Conservation (phyloP, 2,797 vertebrate species). For the Sebastes matsubarae region DNA sequence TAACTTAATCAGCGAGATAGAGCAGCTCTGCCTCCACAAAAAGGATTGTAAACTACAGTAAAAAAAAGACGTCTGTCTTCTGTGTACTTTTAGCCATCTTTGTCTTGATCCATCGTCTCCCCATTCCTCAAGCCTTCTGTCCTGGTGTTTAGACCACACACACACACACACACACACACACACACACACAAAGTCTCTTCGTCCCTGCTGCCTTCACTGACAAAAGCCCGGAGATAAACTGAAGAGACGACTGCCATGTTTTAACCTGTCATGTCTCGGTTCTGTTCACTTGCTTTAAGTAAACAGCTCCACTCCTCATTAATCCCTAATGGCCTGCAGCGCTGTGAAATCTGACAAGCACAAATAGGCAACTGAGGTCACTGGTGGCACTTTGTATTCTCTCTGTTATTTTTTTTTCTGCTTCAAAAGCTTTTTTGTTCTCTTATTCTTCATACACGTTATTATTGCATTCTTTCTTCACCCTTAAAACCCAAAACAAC, state of each 20-base stretch:
- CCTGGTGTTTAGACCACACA: conserved; percentile 35
- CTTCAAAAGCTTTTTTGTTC: background rate
- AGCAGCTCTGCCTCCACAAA: background rate
- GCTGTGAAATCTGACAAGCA: conserved; percentile 33
- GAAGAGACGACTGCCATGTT: conserved; percentile 56
- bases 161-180: too few species aligned
- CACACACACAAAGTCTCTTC: background rate
- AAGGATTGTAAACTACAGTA: background rate
- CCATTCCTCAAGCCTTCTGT: conserved; percentile 11
- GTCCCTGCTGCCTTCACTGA: conserved; percentile 29
- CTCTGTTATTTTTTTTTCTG: background rate
- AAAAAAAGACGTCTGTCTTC: background rate
- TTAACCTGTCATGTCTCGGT: conserved; percentile 63
- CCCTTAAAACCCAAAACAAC: conserved; percentile 3
- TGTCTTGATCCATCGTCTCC: conserved; percentile 18
- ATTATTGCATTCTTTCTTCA: background rate
- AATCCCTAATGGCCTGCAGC: conserved; percentile 47
- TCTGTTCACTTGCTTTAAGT: conserved; percentile 60
- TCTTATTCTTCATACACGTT: background rate
- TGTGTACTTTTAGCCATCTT: background rate
- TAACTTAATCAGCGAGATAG: background rate
- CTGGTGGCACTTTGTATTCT: conserved; percentile 10
- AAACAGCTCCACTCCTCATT: conserved; percentile 67
- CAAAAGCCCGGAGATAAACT: conserved; percentile 66
- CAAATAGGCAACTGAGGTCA: conserved; percentile 29